phyloP scores from a whole-genome alignment of 2,113 vertebrate genomes.

The Anoplopoma fimbria region DNA sequence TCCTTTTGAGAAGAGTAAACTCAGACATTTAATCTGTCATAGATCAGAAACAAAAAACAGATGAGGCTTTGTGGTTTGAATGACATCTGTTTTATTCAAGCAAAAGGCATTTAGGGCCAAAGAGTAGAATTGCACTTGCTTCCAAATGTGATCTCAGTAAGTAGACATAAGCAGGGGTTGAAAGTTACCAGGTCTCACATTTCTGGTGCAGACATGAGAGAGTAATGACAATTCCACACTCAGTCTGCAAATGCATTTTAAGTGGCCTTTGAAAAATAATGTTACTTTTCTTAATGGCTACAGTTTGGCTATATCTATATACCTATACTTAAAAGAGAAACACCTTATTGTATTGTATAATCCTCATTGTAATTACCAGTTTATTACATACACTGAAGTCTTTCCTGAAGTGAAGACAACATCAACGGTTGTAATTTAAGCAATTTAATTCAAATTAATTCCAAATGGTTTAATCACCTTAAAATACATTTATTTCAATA shows the following conservation, averaged over 20 bases:
- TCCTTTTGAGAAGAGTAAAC: neutral
- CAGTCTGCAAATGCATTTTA: neutral
- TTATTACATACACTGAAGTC: neutral
- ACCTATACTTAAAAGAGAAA: neutral
- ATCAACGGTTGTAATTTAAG: neutral
- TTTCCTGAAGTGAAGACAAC: too few species aligned
- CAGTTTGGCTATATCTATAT: neutral
- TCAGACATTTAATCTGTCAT: neutral
- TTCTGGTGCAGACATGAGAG: neutral
- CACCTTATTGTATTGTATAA: neutral
- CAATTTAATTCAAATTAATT: slow-evolving; percentile 27
- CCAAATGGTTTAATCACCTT: neutral
- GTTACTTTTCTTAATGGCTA: slow-evolving; percentile 5
- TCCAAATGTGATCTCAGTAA: slow-evolving; percentile 47
- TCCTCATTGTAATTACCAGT: neutral
- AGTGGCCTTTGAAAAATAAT: neutral
- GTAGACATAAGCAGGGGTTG: slow-evolving; percentile 23
- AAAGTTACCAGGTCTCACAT: slow-evolving; percentile 28
- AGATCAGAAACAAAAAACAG: neutral
- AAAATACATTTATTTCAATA: slow-evolving; percentile 31
- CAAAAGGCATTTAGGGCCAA: slow-evolving; percentile 56
- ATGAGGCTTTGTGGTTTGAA: neutral
- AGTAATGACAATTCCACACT: slow-evolving; percentile 1
- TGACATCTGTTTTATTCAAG: slow-evolving; percentile 72
- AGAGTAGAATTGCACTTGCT: slow-evolving; percentile 65